Conservation (phyloP, 2,797 vertebrate genomes). For the Spatula versicolor region DNA sequence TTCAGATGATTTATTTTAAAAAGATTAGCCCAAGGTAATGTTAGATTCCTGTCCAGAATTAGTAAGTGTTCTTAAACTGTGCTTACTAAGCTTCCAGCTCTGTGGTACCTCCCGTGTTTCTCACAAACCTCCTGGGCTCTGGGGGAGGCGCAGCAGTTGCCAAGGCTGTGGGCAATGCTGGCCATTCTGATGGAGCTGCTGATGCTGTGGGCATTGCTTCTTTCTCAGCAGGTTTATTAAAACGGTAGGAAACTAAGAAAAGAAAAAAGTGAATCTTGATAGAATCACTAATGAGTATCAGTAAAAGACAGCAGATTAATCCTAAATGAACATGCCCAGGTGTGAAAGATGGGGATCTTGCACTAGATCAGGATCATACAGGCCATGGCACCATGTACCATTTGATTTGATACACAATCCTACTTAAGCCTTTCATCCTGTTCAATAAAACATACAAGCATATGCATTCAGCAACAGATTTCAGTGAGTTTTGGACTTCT, state of each 20-base stretch:
- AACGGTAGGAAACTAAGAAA: not conserved
- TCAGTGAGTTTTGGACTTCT: not conserved
- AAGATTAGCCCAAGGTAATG: conserved; percentile 41
- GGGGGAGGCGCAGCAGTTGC: not conserved
- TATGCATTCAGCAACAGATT: not conserved
- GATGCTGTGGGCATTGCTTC: not conserved
- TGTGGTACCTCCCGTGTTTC: not conserved
- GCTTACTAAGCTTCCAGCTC: conserved; percentile 12
- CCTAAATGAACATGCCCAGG: not conserved
- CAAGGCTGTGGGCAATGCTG: not conserved
- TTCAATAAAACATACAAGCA: too few species aligned
- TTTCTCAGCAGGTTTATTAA: not conserved
- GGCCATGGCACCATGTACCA: not conserved
- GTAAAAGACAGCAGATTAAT: not conserved
- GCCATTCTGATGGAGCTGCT: not conserved
- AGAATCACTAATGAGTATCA: not conserved
- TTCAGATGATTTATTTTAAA: conserved; percentile 13
- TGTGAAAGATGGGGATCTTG: not conserved
- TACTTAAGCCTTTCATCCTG: not conserved
- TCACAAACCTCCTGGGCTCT: not conserved
- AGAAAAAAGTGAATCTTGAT: not conserved
- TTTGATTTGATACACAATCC: not conserved
- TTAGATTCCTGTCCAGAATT: not conserved
- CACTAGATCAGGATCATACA: not conserved
- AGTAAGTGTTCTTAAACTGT: not conserved